Percentiles rank a stretch among this genome's conserved stretches.
Evolutionary conservation across 2,888 invertebrate species (phyloP).

Genomic region (Clunio marinus): DNA sequence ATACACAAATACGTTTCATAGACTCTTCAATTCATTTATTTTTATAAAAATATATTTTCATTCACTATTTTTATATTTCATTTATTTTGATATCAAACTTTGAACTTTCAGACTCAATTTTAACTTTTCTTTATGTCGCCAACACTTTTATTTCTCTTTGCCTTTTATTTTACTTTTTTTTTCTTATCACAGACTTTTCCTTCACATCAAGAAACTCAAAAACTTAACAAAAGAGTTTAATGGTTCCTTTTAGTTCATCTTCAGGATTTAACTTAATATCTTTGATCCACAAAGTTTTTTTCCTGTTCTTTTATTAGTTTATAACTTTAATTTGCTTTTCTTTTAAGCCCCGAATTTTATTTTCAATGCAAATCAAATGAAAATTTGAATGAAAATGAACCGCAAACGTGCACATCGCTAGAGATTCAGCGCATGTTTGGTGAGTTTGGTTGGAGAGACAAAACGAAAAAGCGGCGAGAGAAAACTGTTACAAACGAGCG

Average conservation of each 20-base stretch:
- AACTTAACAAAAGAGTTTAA: conserved; percentile 9
- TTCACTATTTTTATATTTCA: neutral
- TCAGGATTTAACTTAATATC: neutral
- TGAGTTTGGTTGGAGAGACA: conserved; percentile 28
- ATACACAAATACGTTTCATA: too few species aligned
- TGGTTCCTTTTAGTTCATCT: neutral
- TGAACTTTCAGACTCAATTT: conserved; percentile 36
- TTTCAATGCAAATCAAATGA: conserved; percentile 38
- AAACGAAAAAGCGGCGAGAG: conserved; percentile 11
- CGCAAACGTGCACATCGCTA: conserved; percentile 38
- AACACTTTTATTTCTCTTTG: neutral
- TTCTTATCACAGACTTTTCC: conserved; percentile 39
- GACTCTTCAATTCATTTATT: neutral
- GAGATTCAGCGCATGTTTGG: conserved; percentile 37
- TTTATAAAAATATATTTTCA: neutral
- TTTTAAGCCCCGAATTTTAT: conserved; percentile 5
- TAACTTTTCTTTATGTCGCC: conserved; percentile 4
- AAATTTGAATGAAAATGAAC: conserved; percentile 39
- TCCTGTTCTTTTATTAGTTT: neutral
- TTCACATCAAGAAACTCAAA: conserved; percentile 32
- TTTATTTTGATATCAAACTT: conserved; percentile 29
- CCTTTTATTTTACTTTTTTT: too few species aligned
- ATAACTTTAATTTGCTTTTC: neutral
- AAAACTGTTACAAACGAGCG: conserved; percentile 8
- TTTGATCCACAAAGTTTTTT: conserved; percentile 1